Evolutionary conservation across 2,797 vertebrate genomes (phyloP).

Genomic region (Coreius guichenoti): DNA sequence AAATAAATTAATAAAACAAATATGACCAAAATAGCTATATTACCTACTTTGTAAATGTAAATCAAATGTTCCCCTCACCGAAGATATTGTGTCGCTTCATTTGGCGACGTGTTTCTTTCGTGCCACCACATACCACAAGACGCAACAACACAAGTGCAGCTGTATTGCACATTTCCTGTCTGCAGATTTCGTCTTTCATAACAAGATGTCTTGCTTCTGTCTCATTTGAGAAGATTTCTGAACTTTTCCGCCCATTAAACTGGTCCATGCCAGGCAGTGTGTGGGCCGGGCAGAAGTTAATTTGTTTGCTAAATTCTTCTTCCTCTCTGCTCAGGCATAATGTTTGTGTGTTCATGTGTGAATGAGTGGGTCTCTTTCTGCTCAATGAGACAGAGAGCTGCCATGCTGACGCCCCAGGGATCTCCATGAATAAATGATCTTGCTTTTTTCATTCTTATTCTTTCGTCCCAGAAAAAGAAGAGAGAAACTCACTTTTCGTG

Average conservation of each 20-base stretch:
- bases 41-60: constrained; percentile 9
- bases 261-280: constrained; percentile 4
- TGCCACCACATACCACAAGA: constrained; percentile 13
- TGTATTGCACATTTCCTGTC: constrained; percentile 41
- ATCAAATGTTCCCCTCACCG: neutral
- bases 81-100: constrained; percentile 13
- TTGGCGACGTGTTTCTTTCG: constrained; percentile 20
- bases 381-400: constrained; percentile 55
- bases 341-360: constrained; percentile 32
- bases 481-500: constrained; percentile 63
- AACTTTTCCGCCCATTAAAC: neutral
- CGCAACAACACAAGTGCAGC: constrained; percentile 26
- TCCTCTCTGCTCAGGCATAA: neutral
- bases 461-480: constrained; percentile 63
- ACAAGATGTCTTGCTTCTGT: neutral
- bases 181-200: constrained; percentile 21
- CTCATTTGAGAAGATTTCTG: constrained; percentile 18
- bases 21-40: neutral
- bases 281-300: constrained; percentile 16
- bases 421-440: constrained; percentile 66
- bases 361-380: constrained; percentile 32
- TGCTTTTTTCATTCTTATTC: constrained; percentile 59
- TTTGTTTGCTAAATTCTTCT: constrained; percentile 20
- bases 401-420: constrained; percentile 60
- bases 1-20: neutral